Percentiles rank a stretch among this genome's conserved stretches.
Evolutionary conservation across 2,113 vertebrate genomes (phyloP).

Genomic region (Haemorhous mexicanus): DNA sequence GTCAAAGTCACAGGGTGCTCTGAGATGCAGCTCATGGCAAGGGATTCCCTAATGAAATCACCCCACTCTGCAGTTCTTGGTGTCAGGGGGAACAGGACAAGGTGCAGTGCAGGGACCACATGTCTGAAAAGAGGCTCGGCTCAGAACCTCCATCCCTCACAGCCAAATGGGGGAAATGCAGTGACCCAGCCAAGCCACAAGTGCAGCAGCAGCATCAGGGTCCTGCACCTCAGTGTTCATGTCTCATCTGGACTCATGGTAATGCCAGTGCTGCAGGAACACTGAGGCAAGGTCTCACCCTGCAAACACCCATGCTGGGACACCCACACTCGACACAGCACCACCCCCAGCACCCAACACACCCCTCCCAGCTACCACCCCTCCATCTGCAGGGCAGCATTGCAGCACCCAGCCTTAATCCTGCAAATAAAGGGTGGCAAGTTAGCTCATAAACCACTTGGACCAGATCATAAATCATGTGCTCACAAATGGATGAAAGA

Average conservation of each 20-base stretch:
- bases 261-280: background rate
- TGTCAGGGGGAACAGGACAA: fast-evolving
- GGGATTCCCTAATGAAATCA: background rate
- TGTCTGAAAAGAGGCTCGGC: background rate
- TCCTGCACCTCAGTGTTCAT: fast-evolving
- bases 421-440: background rate
- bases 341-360: background rate
- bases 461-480: background rate
- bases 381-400: background rate
- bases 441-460: background rate
- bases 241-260: fast-evolving
- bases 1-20: background rate
- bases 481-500: background rate
- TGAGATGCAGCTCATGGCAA: background rate
- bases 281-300: background rate
- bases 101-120: fast-evolving
- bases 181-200: background rate
- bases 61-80: background rate
- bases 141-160: background rate
- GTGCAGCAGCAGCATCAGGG: background rate
- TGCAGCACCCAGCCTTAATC: fast-evolving
- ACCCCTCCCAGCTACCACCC: background rate
- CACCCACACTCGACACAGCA: background rate
- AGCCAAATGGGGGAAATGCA: fast-evolving
- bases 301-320: fast-evolving